Base-by-base conservation (phyloP, 1,140 invertebrate genomes). In the Laupala kohalensis region DNA sequence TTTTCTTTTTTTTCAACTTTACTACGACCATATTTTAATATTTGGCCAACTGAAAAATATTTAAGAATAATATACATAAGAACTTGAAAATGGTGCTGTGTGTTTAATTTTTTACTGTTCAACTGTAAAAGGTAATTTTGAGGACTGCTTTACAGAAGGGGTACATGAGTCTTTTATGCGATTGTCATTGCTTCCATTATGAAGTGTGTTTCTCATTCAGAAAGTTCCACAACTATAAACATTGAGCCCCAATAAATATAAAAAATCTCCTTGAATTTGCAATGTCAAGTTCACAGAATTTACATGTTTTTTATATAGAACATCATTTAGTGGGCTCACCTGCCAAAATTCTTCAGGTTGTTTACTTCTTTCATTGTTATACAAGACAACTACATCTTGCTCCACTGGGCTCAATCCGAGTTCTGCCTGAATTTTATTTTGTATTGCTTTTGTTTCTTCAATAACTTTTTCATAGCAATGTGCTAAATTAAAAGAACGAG, bases 401-500 rank as follows among this genome's bases (percentile, higher is more conserved):
- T 94, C 91, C 65, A 95, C 84, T 5, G 92, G 90, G 12, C 85
- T 79, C 19, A 91, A 77, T 67, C 87, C 86, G 15, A 93, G 79
- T 75, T 91, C 83, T 64, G 87, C 79, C 77, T 88, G 79, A 74
- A 96, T 93, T 74, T 86, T 84, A 6, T 88, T 83, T 81, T 93
- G 87, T 80, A 95, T 91, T 73, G 83, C 81, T 80, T 88, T 81
- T 0, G 93, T 95, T 84, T 96, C 94, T 69, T 83, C 77, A 76
- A 88, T 89, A 0, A 95, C 87, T 83, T 85, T 91, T 64, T 86
- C 84, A 76, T 96, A 96, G 78, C 94, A 96, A 76, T 92, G 84
- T 30, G 84, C 91, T 90, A 76, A 71, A 80, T 80, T 37, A 73
- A 26, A 25, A 74, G 71, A 73, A 69, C 69, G 65, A 23, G 37